Base-by-base conservation (phyloP, 2,113 vertebrate genomes). In the Notothenia coriiceps region DNA sequence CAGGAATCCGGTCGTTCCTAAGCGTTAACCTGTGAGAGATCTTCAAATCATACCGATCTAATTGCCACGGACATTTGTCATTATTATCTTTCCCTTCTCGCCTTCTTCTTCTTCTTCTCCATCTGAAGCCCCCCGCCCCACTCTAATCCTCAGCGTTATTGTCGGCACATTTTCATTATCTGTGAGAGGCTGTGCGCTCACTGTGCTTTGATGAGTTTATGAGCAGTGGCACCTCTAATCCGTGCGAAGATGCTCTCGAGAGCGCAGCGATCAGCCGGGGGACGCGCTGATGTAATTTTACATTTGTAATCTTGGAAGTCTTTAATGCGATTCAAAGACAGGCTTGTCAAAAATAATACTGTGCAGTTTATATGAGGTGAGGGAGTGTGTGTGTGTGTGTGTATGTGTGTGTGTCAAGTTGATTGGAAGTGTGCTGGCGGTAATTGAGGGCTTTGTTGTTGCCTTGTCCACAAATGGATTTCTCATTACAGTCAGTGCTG, bases 141-240 rank as follows among this genome's bases (percentile, higher is more conserved):
- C 68, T 90, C 77, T 88, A 84, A 91, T 86, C 87, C 79, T 86
- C 67, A 0, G 17, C 5, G 75, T 90, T 88, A 83, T 82, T 89
- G 88, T 90, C 69, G 77, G 78, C 87, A 88, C 88, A 77, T 85
- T 92, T 91, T 90, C 87, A 93, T 92, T 89, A 90, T 88, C 79
- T 87, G 20, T 52, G 90, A 88, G 92, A 88, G 91, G 87, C 86
- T 87, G 68, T 0, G 54, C 40, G 76, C 88, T 84, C 73, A 25
- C 77, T 57, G 49, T 55, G 83, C 88, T 77, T 77, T 91, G 90
- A 92, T 92, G 90, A 93, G 86, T 91, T 91, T 89, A 91, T 91
- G 91, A 93, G 82, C 91, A 84, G 84, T 91, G 88, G 88, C 91
- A 91, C 85, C 90, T 92, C 87, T 89, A 91, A 91, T 92, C 89